These are phyloP conservation scores for Cichlasoma orientale DNA, from an alignment of 2,797 vertebrate genomes.

Conservation along the genomic window DNA sequence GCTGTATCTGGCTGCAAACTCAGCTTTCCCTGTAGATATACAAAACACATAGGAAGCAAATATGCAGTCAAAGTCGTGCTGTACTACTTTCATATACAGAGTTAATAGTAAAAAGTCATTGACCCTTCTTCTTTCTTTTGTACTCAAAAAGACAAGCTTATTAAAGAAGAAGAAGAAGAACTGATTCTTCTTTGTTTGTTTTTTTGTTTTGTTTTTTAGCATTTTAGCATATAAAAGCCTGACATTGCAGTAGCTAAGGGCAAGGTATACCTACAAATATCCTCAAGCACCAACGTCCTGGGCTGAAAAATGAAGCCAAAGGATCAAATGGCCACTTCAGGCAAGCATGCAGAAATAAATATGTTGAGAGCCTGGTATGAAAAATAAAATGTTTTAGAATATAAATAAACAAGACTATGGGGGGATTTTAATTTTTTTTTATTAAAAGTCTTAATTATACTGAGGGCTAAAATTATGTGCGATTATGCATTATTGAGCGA, in stretches of 20 bases:
- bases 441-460: not conserved
- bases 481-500: not conserved
- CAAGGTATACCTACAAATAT: not conserved
- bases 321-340: too few species aligned
- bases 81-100: not conserved
- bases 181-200: too few species aligned
- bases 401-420: not conserved
- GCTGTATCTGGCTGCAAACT: not conserved
- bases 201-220: not conserved
- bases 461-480: not conserved
- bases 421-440: not conserved
- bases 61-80: not conserved
- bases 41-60: not conserved
- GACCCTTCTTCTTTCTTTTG: not conserved
- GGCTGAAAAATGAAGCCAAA: not conserved
- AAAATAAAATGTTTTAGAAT: too few species aligned
- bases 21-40: too few species aligned
- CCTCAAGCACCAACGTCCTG: not conserved
- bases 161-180: too few species aligned
- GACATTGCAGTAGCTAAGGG: not conserved
- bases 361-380: not conserved
- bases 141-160: not conserved
- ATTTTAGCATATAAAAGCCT: accelerated
- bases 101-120: not conserved
- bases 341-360: not conserved